Percentiles rank a stretch among this genome's conserved stretches.
These are phyloP conservation scores for Nomada ruficornis DNA, from an alignment of 2,888 invertebrate genomes.

Conservation along the genomic window DNA sequence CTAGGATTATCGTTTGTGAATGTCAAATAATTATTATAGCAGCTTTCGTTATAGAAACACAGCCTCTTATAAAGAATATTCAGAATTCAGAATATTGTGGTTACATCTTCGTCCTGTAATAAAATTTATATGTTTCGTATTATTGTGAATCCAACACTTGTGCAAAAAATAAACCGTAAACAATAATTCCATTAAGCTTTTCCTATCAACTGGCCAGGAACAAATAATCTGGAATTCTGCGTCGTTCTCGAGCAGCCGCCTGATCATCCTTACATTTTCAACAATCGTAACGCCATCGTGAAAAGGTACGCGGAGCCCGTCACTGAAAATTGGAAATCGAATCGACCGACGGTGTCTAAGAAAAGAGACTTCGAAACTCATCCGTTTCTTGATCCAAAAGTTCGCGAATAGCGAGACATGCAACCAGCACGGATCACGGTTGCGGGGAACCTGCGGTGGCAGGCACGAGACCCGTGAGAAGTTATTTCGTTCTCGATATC, in stretches of 20 bases:
- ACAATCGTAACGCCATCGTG: conserved; percentile 42
- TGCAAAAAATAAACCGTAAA: not conserved
- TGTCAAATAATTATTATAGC: too few species aligned
- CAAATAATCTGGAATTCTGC: not conserved
- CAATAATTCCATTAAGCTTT: conserved; percentile 12
- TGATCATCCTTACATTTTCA: conserved; percentile 47
- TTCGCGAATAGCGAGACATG: conserved; percentile 41
- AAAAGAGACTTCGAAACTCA: conserved; percentile 37
- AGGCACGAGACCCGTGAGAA: conserved; percentile 39
- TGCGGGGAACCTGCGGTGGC: conserved; percentile 29
- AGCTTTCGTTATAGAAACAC: too few species aligned
- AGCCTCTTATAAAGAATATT: too few species aligned
- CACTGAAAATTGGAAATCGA: conserved; percentile 65
- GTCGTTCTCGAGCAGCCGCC: not conserved
- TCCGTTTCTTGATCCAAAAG: conserved; percentile 61
- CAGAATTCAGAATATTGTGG: too few species aligned
- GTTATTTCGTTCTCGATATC: conserved; percentile 54
- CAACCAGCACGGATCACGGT: not conserved
- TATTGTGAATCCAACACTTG: too few species aligned
- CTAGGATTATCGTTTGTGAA: too few species aligned
- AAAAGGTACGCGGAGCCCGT: conserved; percentile 35
- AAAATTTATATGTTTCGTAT: too few species aligned
- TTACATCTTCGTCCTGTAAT: too few species aligned
- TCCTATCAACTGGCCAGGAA: too few species aligned
- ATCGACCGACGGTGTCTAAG: conserved; percentile 19